Evolutionary conservation across 2,888 invertebrate species (phyloP).

Genomic region (Eurois occulta): DNA sequence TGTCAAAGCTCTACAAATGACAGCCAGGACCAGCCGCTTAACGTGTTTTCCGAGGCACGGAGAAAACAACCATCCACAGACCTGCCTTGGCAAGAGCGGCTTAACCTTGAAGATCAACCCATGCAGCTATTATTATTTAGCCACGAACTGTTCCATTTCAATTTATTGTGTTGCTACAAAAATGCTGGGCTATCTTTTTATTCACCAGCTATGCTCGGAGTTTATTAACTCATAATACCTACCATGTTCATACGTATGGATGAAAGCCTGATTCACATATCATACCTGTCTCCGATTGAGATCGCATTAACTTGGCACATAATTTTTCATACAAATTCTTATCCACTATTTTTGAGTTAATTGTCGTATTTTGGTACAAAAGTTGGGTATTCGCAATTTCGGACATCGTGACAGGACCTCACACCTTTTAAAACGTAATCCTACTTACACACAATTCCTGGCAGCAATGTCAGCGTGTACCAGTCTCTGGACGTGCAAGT

Average conservation of each 20-base stretch:
- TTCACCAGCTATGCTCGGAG: too few species aligned
- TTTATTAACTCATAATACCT: background rate
- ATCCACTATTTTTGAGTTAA: background rate
- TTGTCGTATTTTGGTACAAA: background rate
- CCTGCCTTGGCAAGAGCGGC: too few species aligned
- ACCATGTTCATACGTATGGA: background rate
- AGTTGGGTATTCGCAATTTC: background rate
- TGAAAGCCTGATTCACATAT: background rate
- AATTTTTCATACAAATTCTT: background rate
- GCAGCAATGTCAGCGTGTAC: slow-evolving; percentile 97
- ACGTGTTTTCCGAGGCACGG: too few species aligned
- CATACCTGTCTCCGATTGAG: background rate
- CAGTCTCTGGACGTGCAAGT: slow-evolving; percentile 96
- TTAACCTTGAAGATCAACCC: too few species aligned
- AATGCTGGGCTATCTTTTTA: background rate
- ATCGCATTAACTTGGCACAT: background rate
- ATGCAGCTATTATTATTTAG: too few species aligned
- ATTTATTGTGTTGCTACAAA: too few species aligned
- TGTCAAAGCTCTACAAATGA: background rate
- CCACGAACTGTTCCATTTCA: too few species aligned
- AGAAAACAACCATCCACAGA: too few species aligned
- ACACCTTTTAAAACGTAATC: background rate
- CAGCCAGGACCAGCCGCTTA: too few species aligned
- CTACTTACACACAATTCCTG: slow-evolving; percentile 97
- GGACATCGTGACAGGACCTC: background rate